Evolutionary conservation across 2,113 vertebrate species (phyloP).

Genomic region (Rhea americana): DNA sequence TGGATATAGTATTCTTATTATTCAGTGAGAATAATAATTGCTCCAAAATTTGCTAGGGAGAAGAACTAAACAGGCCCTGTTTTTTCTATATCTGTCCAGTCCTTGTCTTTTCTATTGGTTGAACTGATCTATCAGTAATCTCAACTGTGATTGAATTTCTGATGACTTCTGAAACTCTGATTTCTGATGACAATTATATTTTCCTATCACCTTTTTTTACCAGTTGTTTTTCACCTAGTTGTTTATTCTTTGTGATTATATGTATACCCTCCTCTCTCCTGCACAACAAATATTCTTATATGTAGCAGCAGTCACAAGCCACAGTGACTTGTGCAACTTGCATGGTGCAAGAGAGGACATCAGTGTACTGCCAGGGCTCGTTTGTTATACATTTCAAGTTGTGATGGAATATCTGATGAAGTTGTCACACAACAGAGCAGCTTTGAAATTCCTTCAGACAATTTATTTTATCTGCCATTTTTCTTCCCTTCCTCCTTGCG

Average conservation of each 20-base stretch:
- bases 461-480: neutral
- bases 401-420: neutral
- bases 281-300: neutral
- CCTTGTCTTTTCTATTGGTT: neutral
- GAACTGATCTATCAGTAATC: neutral
- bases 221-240: neutral
- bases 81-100: neutral
- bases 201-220: neutral
- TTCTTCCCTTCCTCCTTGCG: neutral
- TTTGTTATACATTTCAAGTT: neutral
- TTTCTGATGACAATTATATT: neutral
- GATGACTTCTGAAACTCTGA: neutral
- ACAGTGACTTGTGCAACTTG: neutral
- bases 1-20: neutral
- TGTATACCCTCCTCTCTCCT: neutral
- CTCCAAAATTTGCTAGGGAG: neutral
- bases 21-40: neutral
- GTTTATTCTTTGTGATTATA: neutral
- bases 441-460: neutral
- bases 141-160: neutral
- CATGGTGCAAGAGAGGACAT: neutral
- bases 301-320: neutral
- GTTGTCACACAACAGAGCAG: neutral
- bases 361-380: neutral
- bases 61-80: neutral